Conservation (phyloP, 2,113 vertebrate genomes). For the Phyllopteryx taeniolatus region DNA sequence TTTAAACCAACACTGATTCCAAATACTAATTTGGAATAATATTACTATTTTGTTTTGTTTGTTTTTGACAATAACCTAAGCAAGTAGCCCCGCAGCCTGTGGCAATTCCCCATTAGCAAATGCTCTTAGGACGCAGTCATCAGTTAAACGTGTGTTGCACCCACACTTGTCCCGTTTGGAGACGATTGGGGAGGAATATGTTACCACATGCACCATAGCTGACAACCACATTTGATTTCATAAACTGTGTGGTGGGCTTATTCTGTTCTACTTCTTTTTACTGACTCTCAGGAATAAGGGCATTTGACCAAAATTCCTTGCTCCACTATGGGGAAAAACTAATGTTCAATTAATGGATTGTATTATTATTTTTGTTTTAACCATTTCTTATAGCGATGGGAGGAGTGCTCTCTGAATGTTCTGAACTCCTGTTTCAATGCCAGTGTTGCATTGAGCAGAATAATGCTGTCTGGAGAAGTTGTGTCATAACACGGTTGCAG, state of each 20-base stretch:
- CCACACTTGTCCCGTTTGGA: constrained; percentile 43
- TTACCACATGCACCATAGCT: constrained; percentile 48
- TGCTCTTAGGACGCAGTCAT: constrained; percentile 52
- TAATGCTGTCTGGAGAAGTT: no score
- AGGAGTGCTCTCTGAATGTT: no score
- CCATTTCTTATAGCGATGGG: no score
- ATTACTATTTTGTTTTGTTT: no score
- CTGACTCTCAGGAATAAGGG: no score
- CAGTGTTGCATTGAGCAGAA: no score
- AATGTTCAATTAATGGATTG: no score
- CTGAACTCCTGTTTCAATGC: no score
- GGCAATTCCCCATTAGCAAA: constrained; percentile 39
- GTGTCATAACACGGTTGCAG: no score
- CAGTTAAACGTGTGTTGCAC: constrained; percentile 51
- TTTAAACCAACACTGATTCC: constrained; percentile 5
- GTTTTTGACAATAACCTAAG: constrained; percentile 46
- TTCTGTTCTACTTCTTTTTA: constrained; percentile 20
- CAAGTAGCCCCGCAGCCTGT: constrained; percentile 21
- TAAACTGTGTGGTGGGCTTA: constrained; percentile 24
- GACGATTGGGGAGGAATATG: constrained; percentile 46
- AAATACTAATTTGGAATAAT: constrained; percentile 32
- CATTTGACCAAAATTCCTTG: no score
- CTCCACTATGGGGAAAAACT: no score
- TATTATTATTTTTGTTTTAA: no score
- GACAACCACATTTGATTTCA: constrained; percentile 11